phyloP scores from a whole-genome alignment of 2,888 invertebrate species.

The Tachina grossa region DNA sequence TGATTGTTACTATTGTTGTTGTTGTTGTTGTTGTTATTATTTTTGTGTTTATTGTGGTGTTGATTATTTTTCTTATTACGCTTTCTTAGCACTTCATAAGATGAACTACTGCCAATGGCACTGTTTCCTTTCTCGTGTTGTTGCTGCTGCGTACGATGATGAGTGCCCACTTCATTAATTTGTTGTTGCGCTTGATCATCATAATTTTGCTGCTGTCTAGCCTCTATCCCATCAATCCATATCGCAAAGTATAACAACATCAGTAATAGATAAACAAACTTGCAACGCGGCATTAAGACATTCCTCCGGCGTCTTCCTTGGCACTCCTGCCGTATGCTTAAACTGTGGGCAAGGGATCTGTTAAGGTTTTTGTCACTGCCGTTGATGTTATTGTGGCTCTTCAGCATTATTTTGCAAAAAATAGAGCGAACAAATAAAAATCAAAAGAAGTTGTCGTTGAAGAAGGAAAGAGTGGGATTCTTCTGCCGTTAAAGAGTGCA shows the following conservation, averaged over 20 bases:
- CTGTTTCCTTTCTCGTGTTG: slow-evolving; percentile 26
- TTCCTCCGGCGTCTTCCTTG: slow-evolving; percentile 22
- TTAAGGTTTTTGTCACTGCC: slow-evolving; percentile 22
- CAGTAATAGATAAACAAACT: slow-evolving; percentile 65
- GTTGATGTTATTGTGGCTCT: slow-evolving; percentile 32
- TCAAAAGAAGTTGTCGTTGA: slow-evolving; percentile 9
- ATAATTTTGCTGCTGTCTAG: slow-evolving; percentile 60
- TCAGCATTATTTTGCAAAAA: slow-evolving; percentile 58
- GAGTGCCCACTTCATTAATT: slow-evolving; percentile 59
- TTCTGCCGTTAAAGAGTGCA: slow-evolving; percentile 37
- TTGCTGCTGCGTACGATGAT: slow-evolving; percentile 46
- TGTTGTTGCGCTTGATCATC: slow-evolving; percentile 53
- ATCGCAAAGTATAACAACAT: slow-evolving; percentile 57
- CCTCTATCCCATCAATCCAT: slow-evolving; percentile 66
- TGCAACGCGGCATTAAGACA: slow-evolving; percentile 41
- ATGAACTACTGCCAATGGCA: slow-evolving; percentile 15
- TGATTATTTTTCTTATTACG: slow-evolving; percentile 49
- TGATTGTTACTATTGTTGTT: slow-evolving; percentile 42
- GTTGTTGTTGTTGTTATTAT: slow-evolving; percentile 40
- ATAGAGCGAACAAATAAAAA: neutral
- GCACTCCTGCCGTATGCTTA: slow-evolving; percentile 10
- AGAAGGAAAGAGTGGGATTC: slow-evolving; percentile 38
- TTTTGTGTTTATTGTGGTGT: slow-evolving; percentile 38
- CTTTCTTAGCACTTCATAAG: slow-evolving; percentile 55
- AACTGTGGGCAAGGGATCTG: slow-evolving; percentile 38